A percentile compares a stretch with the other conserved stretches of the same genome.
phyloP scores from a whole-genome alignment of 2,888 invertebrate genomes.

The Caenorhabditis uteleia region DNA sequence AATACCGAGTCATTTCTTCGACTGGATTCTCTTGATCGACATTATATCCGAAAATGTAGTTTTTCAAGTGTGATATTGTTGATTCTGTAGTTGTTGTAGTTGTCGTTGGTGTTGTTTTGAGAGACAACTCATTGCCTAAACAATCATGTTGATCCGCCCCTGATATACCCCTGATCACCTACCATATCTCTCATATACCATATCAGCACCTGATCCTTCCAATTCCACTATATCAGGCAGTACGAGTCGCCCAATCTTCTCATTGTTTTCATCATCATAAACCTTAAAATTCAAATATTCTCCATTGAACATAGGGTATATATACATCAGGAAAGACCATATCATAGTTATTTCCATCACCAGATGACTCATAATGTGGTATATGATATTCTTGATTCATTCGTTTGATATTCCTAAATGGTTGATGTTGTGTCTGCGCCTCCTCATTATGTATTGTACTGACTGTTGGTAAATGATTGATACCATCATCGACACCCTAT shows the following conservation, averaged over 20 bases:
- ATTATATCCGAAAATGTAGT: conserved; percentile 47
- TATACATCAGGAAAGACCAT: conserved; percentile 38
- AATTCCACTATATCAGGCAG: conserved; percentile 55
- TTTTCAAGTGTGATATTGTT: conserved; percentile 22
- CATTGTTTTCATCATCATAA: conserved; percentile 39
- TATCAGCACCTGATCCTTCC: conserved; percentile 43
- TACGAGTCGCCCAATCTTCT: conserved; percentile 51
- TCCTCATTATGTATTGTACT: neutral
- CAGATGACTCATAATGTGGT: conserved; percentile 20
- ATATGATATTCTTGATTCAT: neutral
- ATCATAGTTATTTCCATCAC: conserved; percentile 41
- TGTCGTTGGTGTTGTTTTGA: conserved; percentile 3
- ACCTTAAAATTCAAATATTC: conserved; percentile 27
- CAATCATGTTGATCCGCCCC: neutral
- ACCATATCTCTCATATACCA: conserved; percentile 44
- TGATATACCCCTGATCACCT: conserved; percentile 1
- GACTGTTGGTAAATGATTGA: conserved; percentile 16
- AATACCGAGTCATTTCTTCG: conserved; percentile 32
- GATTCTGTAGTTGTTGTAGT: conserved; percentile 15
- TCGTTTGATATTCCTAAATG: no score
- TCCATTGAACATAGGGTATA: neutral
- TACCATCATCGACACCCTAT: conserved; percentile 19
- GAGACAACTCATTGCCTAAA: neutral
- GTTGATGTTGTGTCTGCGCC: neutral
- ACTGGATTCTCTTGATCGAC: conserved; percentile 35